Conservation (phyloP, 2,888 invertebrate species). For the Melipona beecheii region DNA sequence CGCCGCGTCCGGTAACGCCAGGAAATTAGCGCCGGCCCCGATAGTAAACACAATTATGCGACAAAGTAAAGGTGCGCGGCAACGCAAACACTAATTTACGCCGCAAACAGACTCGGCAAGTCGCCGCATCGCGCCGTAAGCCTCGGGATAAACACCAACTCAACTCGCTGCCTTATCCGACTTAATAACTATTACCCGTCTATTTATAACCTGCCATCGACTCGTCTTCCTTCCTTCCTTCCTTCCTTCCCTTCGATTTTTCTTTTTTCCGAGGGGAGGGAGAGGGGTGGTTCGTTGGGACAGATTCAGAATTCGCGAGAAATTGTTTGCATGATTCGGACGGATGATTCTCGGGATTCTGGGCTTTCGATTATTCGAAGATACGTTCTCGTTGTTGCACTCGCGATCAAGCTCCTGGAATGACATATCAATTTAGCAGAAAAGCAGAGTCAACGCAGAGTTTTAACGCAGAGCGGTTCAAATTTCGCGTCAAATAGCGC, state of each 20-base stretch:
- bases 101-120: slow-evolving; percentile 64
- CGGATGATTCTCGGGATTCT: no score
- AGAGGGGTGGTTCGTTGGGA: no score
- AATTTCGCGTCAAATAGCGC: no score
- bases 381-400: no score
- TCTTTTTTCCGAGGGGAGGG: neutral
- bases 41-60: slow-evolving; percentile 74
- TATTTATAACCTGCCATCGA: slow-evolving; percentile 44
- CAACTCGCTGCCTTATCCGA: slow-evolving; percentile 60
- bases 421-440: no score
- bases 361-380: no score
- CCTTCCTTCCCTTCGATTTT: neutral
- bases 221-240: neutral
- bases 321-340: neutral
- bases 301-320: no score
- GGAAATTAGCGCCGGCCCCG: slow-evolving; percentile 70
- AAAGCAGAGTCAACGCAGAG: no score
- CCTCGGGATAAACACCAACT: slow-evolving; percentile 66
- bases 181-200: slow-evolving; percentile 68
- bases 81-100: slow-evolving; percentile 73
- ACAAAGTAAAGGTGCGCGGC: slow-evolving; percentile 72
- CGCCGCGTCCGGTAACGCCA: slow-evolving; percentile 60
- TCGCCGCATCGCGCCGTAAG: slow-evolving; percentile 51
- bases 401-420: no score
- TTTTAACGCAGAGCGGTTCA: no score